A percentile compares a stretch with the other conserved stretches of the same genome.
Evolutionary conservation across 2,797 vertebrate genomes (phyloP).

Genomic region (Premnoplex brunnescens): DNA sequence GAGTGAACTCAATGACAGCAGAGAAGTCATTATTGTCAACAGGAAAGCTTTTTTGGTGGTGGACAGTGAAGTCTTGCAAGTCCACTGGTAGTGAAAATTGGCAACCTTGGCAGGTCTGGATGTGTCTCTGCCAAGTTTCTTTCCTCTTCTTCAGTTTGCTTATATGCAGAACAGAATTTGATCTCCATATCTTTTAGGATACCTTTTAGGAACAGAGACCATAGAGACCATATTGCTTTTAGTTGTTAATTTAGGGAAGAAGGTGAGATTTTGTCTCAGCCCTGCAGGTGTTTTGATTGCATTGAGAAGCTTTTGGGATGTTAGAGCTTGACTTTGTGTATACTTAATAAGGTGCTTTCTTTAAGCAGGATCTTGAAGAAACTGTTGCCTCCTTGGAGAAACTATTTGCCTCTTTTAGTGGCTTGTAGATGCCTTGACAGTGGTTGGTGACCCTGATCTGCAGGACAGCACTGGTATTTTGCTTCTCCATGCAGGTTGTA

Average conservation of each 20-base stretch:
- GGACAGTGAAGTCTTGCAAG: not conserved
- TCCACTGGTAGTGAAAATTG: not conserved
- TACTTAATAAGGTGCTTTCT: not conserved
- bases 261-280: not conserved
- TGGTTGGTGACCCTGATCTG: not conserved
- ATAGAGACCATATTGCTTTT: not conserved
- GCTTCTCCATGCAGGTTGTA: not conserved
- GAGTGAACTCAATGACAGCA: not conserved
- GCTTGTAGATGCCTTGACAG: not conserved
- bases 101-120: not conserved
- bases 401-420: not conserved
- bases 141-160: not conserved
- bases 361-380: not conserved
- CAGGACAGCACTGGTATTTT: not conserved
- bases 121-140: not conserved
- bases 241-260: not conserved
- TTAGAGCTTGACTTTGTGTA: not conserved
- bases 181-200: not conserved
- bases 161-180: not conserved
- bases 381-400: not conserved
- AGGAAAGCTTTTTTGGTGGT: not conserved
- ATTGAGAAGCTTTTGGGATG: not conserved
- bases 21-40: slow-evolving; percentile 19
- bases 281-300: not conserved
- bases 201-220: not conserved